These are phyloP conservation scores for Tetranychus truncatus DNA, from an alignment of 2,888 invertebrate genomes.

Conservation along the genomic window DNA sequence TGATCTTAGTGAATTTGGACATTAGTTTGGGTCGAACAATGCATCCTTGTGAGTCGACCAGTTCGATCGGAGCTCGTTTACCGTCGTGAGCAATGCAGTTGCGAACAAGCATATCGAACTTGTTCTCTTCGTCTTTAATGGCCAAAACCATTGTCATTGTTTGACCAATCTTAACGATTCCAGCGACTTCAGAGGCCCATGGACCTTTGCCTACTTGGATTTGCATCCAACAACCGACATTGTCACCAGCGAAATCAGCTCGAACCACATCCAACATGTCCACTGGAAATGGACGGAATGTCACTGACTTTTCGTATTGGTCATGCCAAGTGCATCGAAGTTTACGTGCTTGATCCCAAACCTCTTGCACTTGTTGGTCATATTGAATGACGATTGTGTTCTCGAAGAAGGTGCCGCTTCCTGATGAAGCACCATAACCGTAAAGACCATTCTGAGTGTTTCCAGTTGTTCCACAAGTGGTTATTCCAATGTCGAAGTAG, in stretches of 20 bases:
- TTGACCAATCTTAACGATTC: constrained; percentile 80
- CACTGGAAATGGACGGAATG: constrained; percentile 80
- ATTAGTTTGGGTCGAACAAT: constrained; percentile 76
- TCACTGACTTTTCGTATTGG: constrained; percentile 82
- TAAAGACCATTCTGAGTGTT: constrained; percentile 52
- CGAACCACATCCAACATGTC: constrained; percentile 87
- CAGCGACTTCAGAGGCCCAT: constrained; percentile 86
- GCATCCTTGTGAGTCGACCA: constrained; percentile 79
- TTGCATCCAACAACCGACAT: constrained; percentile 93
- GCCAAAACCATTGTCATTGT: constrained; percentile 93
- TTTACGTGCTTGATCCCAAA: constrained; percentile 84
- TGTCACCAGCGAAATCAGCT: constrained; percentile 83
- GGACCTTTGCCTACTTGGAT: constrained; percentile 51
- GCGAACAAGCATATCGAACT: constrained; percentile 82
- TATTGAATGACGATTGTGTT: constrained; percentile 83
- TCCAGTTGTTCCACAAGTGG: constrained; percentile 75
- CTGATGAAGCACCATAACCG: constrained; percentile 66
- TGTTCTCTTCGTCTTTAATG: constrained; percentile 81
- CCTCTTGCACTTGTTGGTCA: constrained; percentile 49
- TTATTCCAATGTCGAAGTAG: constrained; percentile 74
- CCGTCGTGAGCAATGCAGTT: constrained; percentile 89
- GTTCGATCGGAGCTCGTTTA: constrained; percentile 72
- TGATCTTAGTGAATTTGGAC: constrained; percentile 82
- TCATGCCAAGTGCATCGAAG: constrained; percentile 85
- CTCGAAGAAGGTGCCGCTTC: constrained; percentile 78